Base-by-base conservation (phyloP, 2,888 invertebrate species). In the Drosophila sordidula region DNA sequence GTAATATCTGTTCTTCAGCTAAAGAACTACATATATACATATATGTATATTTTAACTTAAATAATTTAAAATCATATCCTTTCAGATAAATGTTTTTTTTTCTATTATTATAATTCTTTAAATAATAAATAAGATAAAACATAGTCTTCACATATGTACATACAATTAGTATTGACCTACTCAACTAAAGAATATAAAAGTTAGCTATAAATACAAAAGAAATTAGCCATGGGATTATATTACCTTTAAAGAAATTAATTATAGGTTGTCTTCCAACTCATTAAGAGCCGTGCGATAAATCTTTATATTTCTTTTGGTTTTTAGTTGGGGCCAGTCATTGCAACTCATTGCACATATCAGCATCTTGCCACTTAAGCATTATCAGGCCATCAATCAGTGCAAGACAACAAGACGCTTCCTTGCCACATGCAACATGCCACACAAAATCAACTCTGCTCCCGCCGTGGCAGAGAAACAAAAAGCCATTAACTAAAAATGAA, bases 371-470 rank as follows among this genome's bases (percentile, higher is more conserved):
- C 80, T 80, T 80, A 75, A 47, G 62, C 77, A 71, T 84, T 83
- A 83, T 83, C 83, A 70, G 77, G 68, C 64, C 85, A 87, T 84
- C 87, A 87, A 84, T 84, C 83, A 87, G 68, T 70, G 70, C 78
- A 80, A 72, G 69, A 74, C 81, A 81, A 84, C 75, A 61, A 79
- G 84, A 76, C 62, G 79, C 77, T 81, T 67, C 84, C 81, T 67
- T 80, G 76, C 58, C 66, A 67, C 80, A 74, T 75, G 74, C 76
- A 55, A 57, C 70, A 71, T 65, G 72, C 47, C 52, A 68, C 62
- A 63, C 73, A 68, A 71, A 66, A 51, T 9, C 56, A 65, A 54
- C 68, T 29, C 9, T 29, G 8, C 29, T 29, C 29, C 29, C 29
- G 29, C 29, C 9, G 29, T 3, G 38, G 25, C 47, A 29, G 55